A percentile compares a stretch with the other conserved stretches of the same genome.
These are phyloP conservation scores for Sphyrna mokarran DNA, from an alignment of 2,113 vertebrate genomes.

Conservation along the genomic window DNA sequence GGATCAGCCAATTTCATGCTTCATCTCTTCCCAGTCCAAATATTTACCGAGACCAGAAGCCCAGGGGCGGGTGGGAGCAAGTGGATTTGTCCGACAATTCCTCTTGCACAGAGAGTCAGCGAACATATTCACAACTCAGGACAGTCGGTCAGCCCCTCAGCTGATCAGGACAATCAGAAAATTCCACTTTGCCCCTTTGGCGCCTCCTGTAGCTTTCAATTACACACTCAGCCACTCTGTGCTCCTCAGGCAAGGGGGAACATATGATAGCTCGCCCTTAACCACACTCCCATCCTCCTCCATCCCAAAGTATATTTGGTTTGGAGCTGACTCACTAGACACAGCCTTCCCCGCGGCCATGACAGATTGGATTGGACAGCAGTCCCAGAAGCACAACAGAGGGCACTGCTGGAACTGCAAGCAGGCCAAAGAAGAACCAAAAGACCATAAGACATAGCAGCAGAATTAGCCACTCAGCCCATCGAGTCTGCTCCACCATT, in stretches of 20 bases:
- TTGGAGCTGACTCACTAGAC: too few species aligned
- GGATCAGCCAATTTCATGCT: constrained; percentile 17
- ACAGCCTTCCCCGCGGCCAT: too few species aligned
- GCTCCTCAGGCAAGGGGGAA: background rate
- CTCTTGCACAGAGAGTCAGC: background rate
- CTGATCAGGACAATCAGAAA: background rate
- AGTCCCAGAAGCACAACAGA: too few species aligned
- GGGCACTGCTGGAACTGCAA: too few species aligned
- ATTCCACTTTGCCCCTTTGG: background rate
- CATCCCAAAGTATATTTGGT: too few species aligned
- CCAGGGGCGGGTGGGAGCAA: background rate
- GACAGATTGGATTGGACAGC: too few species aligned
- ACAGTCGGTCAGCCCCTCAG: background rate
- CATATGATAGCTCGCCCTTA: too few species aligned
- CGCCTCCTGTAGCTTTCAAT: background rate
- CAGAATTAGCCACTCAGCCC: too few species aligned
- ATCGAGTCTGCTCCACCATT: too few species aligned
- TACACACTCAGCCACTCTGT: background rate
- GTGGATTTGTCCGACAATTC: background rate
- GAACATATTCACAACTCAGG: background rate
- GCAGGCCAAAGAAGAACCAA: too few species aligned
- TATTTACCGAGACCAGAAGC: constrained; percentile 23
- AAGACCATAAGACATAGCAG: too few species aligned
- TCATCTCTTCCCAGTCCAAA: constrained; percentile 34
- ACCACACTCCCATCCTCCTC: too few species aligned